Conservation (phyloP, 2,113 vertebrate species). For the Lates calcarifer region DNA sequence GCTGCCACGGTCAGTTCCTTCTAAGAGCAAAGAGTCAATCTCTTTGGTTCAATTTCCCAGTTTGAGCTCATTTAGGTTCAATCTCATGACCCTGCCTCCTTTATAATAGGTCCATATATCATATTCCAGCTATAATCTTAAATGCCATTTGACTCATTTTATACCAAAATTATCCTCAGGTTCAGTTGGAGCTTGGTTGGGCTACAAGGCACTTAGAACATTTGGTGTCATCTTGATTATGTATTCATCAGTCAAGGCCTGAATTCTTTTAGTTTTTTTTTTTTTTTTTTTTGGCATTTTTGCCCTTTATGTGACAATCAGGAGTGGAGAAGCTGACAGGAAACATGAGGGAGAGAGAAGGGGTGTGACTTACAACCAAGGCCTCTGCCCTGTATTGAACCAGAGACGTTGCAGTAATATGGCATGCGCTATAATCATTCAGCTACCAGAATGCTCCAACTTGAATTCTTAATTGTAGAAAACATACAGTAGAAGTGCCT, state of each 20-base stretch:
- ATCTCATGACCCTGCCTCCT: slow-evolving; percentile 70
- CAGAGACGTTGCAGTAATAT: too few species aligned
- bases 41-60: slow-evolving; percentile 79
- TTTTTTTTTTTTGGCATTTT: too few species aligned
- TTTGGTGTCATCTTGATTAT: slow-evolving; percentile 61
- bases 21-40: slow-evolving; percentile 67
- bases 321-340: too few species aligned
- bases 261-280: too few species aligned
- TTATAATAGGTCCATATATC: slow-evolving; percentile 75
- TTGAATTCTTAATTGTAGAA: slow-evolving; percentile 31
- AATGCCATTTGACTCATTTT: slow-evolving; percentile 77
- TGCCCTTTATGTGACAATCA: too few species aligned
- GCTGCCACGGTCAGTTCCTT: slow-evolving; percentile 27
- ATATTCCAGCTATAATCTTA: slow-evolving; percentile 74
- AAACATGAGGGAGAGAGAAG: too few species aligned
- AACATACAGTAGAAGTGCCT: slow-evolving; percentile 17
- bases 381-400: too few species aligned
- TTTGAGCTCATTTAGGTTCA: slow-evolving; percentile 74
- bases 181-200: slow-evolving; percentile 53
- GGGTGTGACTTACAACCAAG: too few species aligned
- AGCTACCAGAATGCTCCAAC: too few species aligned
- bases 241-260: slow-evolving; percentile 46
- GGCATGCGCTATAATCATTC: too few species aligned
- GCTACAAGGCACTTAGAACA: slow-evolving; percentile 52
- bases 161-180: slow-evolving; percentile 63